phyloP scores from a whole-genome alignment of 2,888 invertebrate species.

The Platycheirus albimanus region DNA sequence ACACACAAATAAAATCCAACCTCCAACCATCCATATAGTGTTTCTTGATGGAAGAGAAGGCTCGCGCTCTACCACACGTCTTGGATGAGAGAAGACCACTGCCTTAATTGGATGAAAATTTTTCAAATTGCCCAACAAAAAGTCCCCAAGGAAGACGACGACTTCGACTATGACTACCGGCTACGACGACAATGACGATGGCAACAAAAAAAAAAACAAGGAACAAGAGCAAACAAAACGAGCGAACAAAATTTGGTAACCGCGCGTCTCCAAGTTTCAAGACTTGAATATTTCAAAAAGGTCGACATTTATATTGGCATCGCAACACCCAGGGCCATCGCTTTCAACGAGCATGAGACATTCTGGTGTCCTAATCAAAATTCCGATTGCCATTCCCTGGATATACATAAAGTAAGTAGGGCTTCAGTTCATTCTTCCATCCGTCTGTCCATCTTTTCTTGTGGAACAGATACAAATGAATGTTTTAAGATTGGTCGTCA shows the following conservation, averaged over 20 bases:
- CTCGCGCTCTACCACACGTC: slow-evolving; percentile 57
- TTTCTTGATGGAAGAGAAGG: slow-evolving; percentile 41
- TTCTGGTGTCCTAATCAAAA: slow-evolving; percentile 82
- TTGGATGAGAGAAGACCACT: slow-evolving; percentile 12
- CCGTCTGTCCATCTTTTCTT: background rate
- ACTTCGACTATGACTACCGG: background rate
- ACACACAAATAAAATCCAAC: background rate
- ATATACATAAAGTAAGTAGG: slow-evolving; percentile 32
- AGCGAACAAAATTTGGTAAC: slow-evolving; percentile 62
- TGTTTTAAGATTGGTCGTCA: background rate
- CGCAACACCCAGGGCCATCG: slow-evolving; percentile 69
- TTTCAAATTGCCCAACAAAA: slow-evolving; percentile 79
- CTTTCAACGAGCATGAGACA: slow-evolving; percentile 69
- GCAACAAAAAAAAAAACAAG: slow-evolving; percentile 6
- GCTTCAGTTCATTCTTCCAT: background rate
- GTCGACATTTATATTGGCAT: slow-evolving; percentile 74
- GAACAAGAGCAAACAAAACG: too few species aligned
- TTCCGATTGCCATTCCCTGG: slow-evolving; percentile 78
- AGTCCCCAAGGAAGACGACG: slow-evolving; percentile 18
- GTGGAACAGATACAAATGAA: background rate
- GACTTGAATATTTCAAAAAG: slow-evolving; percentile 60
- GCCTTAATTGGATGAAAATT: slow-evolving; percentile 83
- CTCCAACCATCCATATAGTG: slow-evolving; percentile 60
- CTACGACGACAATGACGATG: background rate
- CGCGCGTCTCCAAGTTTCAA: slow-evolving; percentile 37